phyloP scores from a whole-genome alignment of 2,113 vertebrate genomes.

The Apodemus sylvaticus region DNA sequence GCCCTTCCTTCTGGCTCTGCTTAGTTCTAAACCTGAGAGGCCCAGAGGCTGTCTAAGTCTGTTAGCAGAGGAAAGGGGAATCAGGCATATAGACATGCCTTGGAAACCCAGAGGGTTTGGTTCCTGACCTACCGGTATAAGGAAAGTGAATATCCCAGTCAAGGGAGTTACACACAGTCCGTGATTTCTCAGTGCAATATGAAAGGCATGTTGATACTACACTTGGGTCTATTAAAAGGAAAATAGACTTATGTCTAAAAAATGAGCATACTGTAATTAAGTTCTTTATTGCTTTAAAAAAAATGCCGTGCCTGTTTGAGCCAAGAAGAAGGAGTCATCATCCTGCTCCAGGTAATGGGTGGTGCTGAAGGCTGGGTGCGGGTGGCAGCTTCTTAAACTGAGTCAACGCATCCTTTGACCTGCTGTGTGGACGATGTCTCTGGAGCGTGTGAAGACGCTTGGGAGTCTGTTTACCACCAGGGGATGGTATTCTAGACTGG shows the following conservation, averaged over 20 bases:
- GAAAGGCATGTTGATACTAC: background rate
- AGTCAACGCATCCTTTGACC: background rate
- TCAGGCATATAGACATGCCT: background rate
- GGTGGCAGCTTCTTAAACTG: background rate
- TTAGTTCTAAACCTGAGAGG: constrained; percentile 5
- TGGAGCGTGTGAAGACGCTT: background rate
- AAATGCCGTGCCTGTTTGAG: background rate
- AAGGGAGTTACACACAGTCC: background rate
- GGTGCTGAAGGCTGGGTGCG: background rate
- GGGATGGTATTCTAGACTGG: background rate
- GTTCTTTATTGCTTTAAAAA: background rate
- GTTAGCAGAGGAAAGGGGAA: background rate
- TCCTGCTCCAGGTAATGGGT: too few relatives aligned
- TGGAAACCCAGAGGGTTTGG: background rate
- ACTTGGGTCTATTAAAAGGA: background rate
- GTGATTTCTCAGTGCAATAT: background rate
- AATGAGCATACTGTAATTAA: constrained; percentile 7
- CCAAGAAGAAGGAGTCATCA: background rate
- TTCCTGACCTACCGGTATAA: background rate
- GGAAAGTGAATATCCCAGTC: background rate
- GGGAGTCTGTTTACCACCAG: background rate
- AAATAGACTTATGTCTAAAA: background rate
- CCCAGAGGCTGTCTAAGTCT: constrained; percentile 6
- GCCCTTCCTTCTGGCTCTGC: background rate
- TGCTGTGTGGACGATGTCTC: background rate